Conservation (phyloP, 2,113 vertebrate species). For the Tricholaema leucomelas region DNA sequence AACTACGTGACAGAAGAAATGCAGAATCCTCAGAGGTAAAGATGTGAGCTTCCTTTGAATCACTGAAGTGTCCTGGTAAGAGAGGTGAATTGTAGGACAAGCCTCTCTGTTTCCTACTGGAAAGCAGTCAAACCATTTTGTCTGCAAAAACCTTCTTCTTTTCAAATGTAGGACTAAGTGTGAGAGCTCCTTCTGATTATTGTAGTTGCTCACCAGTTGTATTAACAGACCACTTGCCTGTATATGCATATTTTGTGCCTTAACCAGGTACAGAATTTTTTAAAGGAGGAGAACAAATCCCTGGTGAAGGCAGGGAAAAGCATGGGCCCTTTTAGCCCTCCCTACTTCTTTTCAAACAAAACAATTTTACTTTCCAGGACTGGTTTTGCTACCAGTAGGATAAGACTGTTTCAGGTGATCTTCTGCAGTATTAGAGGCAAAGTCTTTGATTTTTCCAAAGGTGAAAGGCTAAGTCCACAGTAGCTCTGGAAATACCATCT, state of each 20-base stretch:
- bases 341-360: neutral
- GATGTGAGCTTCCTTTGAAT: neutral
- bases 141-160: neutral
- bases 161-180: neutral
- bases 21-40: slow-evolving; percentile 84
- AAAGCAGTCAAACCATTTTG: neutral
- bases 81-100: neutral
- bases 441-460: neutral
- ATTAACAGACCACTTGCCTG: neutral
- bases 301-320: neutral
- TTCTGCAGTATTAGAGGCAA: neutral
- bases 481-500: neutral
- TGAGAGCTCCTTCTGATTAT: neutral
- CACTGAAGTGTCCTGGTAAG: neutral
- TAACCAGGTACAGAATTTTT: neutral
- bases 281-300: neutral
- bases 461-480: neutral
- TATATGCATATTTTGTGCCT: neutral
- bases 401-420: neutral
- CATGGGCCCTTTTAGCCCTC: neutral
- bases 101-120: neutral
- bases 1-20: slow-evolving; percentile 91
- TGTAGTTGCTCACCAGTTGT: neutral
- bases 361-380: neutral
- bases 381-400: neutral